These are phyloP conservation scores for Aleiodes testaceus DNA, from an alignment of 2,888 invertebrate genomes.

Conservation along the genomic window DNA sequence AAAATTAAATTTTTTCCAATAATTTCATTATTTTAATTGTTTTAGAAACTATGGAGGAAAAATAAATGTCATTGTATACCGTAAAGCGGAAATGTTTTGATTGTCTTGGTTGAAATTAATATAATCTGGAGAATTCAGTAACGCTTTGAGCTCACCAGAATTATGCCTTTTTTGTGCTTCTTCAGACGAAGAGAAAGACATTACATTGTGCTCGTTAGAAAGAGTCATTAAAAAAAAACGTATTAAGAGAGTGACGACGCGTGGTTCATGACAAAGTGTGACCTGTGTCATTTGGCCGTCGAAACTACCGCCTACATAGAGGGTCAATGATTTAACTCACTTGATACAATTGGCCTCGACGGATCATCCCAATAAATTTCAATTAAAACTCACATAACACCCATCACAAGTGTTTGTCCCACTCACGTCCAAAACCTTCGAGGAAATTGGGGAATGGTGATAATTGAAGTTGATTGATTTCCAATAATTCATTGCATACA, in stretches of 20 bases:
- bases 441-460: neutral
- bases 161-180: neutral
- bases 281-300: conserved; percentile 15
- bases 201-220: neutral
- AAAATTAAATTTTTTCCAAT: no score
- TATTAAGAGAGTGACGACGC: conserved; percentile 16
- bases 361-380: conserved; percentile 37
- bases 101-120: no score
- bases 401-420: neutral
- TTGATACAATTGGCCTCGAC: conserved; percentile 38
- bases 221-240: neutral
- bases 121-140: no score
- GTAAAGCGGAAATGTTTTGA: no score
- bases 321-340: conserved; percentile 43
- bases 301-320: conserved; percentile 37
- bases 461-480: no score
- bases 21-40: no score
- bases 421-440: neutral
- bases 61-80: no score
- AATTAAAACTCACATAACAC: conserved; percentile 22
- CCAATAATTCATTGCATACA: no score
- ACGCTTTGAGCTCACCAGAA: no score
- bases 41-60: no score
- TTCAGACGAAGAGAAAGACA: no score
- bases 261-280: conserved; percentile 26